These are phyloP conservation scores for Aphelenchoides fujianensis DNA, from an alignment of 1,140 invertebrate genomes.

Conservation along the genomic window DNA sequence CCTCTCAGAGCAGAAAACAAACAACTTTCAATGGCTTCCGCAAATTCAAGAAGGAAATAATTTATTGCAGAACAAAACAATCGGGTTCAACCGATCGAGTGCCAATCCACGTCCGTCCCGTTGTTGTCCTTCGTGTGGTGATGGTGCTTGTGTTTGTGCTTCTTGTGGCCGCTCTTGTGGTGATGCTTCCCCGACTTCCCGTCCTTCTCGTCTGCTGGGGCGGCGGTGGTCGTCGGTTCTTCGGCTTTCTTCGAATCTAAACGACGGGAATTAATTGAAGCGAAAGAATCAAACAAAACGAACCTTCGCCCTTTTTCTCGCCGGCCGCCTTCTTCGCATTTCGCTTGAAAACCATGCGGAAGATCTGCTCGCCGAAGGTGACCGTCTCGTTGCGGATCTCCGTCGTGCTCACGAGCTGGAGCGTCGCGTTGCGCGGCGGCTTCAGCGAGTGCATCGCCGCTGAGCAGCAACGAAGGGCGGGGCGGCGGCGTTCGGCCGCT, in stretches of 20 bases:
- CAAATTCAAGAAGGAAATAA: too few species aligned
- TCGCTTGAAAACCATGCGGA: neutral
- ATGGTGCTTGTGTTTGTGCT: neutral
- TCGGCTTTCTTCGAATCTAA: neutral
- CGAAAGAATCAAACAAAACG: neutral
- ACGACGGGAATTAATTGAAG: too few species aligned
- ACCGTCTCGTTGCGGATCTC: neutral
- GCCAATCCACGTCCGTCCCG: neutral
- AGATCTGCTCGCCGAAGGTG: neutral
- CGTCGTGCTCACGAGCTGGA: neutral
- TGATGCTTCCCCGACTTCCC: neutral
- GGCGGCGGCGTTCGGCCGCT: neutral
- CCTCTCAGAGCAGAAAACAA: too few species aligned
- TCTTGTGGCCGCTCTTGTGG: neutral
- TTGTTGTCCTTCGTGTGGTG: constrained; percentile 2
- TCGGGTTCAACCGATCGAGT: neutral
- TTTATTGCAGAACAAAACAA: neutral
- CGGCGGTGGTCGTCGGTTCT: neutral
- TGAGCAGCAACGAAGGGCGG: too few species aligned
- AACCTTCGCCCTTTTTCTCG: neutral
- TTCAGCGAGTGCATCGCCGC: neutral
- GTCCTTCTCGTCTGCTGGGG: neutral
- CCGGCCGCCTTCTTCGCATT: neutral
- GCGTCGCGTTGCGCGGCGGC: neutral
- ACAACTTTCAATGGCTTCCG: too few species aligned